These are phyloP conservation scores for Epizoanthus scotinus DNA, from an alignment of 92 coral and sea anemone genomes.

Conservation along the genomic window DNA sequence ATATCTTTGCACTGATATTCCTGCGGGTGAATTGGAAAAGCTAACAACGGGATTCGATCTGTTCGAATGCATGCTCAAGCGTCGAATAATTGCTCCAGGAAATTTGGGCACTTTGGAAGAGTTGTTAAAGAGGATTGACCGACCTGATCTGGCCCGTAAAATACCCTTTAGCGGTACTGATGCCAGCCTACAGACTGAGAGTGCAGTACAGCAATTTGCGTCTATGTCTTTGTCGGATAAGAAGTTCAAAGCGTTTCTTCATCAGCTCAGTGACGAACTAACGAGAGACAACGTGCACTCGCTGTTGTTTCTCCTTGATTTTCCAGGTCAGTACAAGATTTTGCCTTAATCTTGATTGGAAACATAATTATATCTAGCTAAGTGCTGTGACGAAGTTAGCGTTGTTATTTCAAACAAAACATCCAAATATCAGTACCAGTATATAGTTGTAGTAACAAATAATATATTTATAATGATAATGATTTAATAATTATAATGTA, in stretches of 20 bases:
- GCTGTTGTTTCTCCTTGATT: conserved; percentile 71
- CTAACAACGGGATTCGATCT: conserved; percentile 44
- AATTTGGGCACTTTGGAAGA: conserved; percentile 51
- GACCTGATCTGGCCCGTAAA: conserved; percentile 69
- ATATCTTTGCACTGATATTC: conserved; percentile 67
- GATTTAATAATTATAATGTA: too few species aligned
- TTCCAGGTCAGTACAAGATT: conserved; percentile 68
- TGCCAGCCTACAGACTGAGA: conserved; percentile 56
- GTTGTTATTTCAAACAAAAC: too few species aligned
- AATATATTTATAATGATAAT: too few species aligned
- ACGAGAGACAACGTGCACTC: conserved; percentile 68
- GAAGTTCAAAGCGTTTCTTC: conserved; percentile 53
- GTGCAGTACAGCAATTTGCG: conserved; percentile 35
- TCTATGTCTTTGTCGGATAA: neutral
- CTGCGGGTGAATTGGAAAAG: conserved; percentile 59
- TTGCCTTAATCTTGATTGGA: neutral
- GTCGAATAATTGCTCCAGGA: conserved; percentile 53
- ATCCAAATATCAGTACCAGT: too few species aligned
- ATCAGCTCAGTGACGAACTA: conserved; percentile 75
- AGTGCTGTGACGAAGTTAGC: too few species aligned
- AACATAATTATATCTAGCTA: too few species aligned
- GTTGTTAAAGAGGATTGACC: conserved; percentile 46
- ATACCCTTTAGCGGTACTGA: conserved; percentile 56
- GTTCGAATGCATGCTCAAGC: conserved; percentile 54
- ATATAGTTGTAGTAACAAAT: too few species aligned